Conservation (phyloP, 2,888 invertebrate species). For the Steromphala cineraria region DNA sequence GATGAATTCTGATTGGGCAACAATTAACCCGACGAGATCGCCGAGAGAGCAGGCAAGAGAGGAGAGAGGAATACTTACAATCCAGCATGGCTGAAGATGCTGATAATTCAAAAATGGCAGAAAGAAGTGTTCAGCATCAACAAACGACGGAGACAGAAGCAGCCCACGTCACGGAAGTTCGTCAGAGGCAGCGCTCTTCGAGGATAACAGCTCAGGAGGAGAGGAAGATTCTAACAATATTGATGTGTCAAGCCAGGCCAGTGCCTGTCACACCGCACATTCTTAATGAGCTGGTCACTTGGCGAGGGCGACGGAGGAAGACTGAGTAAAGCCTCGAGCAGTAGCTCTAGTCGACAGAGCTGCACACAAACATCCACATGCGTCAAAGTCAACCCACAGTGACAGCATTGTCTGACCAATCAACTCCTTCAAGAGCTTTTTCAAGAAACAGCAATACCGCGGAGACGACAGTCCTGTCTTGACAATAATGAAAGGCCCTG, state of each 20-base stretch:
- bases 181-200: background rate
- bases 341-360: background rate
- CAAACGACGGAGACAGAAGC: background rate
- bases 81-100: background rate
- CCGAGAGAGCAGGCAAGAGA: background rate
- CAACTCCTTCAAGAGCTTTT: background rate
- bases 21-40: background rate
- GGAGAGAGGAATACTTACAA: background rate
- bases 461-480: too few relatives aligned
- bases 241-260: background rate
- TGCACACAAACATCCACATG: background rate
- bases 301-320: background rate
- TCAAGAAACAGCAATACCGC: background rate
- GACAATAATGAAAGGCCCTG: too few relatives aligned
- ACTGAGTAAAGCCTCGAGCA: background rate
- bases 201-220: too few relatives aligned
- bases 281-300: background rate
- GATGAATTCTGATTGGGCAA: background rate
- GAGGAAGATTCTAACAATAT: background rate
- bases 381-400: background rate
- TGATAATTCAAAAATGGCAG: background rate
- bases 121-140: background rate
- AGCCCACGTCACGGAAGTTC: background rate
- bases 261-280: background rate
- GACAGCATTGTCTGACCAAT: background rate